Evolutionary conservation across 2,888 invertebrate species (phyloP).

Genomic region (Phlogophora meticulosa): DNA sequence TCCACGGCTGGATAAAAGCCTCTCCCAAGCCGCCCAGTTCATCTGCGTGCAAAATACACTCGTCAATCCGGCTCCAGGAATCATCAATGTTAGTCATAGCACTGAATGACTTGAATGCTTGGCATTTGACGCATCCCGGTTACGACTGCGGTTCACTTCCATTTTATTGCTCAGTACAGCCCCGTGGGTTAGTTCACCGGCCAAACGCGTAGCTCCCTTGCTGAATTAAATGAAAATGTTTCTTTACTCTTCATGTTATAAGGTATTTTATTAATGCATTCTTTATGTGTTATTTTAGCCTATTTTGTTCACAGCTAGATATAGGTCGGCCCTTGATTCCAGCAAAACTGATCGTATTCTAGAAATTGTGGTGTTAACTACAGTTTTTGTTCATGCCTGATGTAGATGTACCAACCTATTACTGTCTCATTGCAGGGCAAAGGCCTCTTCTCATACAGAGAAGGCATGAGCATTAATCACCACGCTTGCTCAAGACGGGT

Average conservation of each 20-base stretch:
- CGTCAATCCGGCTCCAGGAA: conserved; percentile 34
- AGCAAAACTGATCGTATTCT: too few species aligned
- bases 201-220: conserved; percentile 14
- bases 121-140: conserved; percentile 52
- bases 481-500: too few species aligned
- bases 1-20: neutral
- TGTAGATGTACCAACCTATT: too few species aligned
- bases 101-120: conserved; percentile 41
- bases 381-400: too few species aligned
- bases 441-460: too few species aligned
- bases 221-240: conserved; percentile 39
- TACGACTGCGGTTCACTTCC: conserved; percentile 34
- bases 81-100: conserved; percentile 53
- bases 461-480: too few species aligned
- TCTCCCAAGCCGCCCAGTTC: neutral
- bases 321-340: neutral
- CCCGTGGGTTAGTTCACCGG: conserved; percentile 44
- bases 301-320: neutral
- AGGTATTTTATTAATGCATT: conserved; percentile 6
- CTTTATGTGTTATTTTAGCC: neutral
- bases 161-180: conserved; percentile 54
- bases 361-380: too few species aligned
- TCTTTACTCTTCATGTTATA: neutral
- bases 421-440: too few species aligned
- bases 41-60: conserved; percentile 11